Evolutionary conservation across 2,888 invertebrate genomes (phyloP), one percentile per base, ranked within the genome.

Genomic region (Camponotus fellah): DNA sequence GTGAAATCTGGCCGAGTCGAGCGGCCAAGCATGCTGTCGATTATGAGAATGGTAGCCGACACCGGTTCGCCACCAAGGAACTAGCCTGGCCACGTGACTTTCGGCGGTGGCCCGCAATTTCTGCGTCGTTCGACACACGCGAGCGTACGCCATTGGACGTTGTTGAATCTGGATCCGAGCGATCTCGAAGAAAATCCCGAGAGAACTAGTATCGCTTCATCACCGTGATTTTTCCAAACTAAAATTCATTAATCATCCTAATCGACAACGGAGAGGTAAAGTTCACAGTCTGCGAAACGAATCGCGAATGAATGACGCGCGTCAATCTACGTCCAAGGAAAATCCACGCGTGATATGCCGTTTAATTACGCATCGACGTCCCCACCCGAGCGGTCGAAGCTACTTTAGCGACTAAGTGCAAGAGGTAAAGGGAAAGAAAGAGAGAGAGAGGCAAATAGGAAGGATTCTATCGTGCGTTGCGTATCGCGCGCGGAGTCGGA

Each of bases 1-100:
- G 89, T 90, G 90, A 90, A 90, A 90, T 90, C 87, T 65, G 80
- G 81, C 83, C 84, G 80, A 75, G 62, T 53, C 62, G 80, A 84
- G 37, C 64, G 66, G 26, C 60, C 21, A 60, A 49, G 84, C n/a
- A n/a, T n/a, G 53, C 66, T 53, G 43, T 72, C 83, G 87, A 84
- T 79, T 83, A 87, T 68, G 85, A 85, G 86, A 90, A 88, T 85
- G 79, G 83, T 80, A 85, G 84, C 71, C 14, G 75, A 86, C 69
- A 62, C 72, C 40, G 85, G 60, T n/a, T 80, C 83, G 53, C 60
- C 53, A 68, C 76, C 74, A 40, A 76, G 79, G 32, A 74, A 46
- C 64, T 69, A 79, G 82, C 66, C 60, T 71, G 85, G n/a, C 83
- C 87, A 89, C 86, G 89, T 89, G 89, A 88, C 84, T 80, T 56